Base-by-base conservation (phyloP, 2,797 vertebrate species). In the Cetoscarus ocellatus region DNA sequence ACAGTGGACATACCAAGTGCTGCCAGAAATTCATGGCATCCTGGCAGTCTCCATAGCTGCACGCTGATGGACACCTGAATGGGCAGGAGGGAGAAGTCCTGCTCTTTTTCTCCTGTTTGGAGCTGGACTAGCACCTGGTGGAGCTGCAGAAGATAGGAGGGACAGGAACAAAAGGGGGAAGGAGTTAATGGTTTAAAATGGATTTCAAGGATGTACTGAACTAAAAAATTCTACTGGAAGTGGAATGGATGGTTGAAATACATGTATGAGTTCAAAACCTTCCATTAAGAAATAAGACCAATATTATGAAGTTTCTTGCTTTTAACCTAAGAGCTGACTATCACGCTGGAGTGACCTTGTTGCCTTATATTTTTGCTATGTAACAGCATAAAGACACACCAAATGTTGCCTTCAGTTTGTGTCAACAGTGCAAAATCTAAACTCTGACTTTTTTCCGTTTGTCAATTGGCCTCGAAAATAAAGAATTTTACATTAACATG, bases 41-140 rank as follows among this genome's bases (percentile, higher is more conserved):
- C 98, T 0, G 98, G 98, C 42, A 99, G 95, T 75, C 98, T 95
- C 98, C 98, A 99, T 18, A 99, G 95, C 86, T 99, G 98, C 73
- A 99, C 98, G n/a, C 97, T 98, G 81, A 99, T 99, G 85, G 97
- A 99, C 84, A 99, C 97, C 82, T 99, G 98, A 87, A 99, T 98
- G 48, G 98, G 97, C 5, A 96, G 92, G 52, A 96, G 92, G 7
- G 96, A 94, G 79, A 98, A 97, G 87, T 99, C 98, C 84, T 97
- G 98, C 63, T 99, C 98, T 88, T 99, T 99, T 84, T 99, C 98
- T 0, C 96, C 96, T 15, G 96, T 95, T 87, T 99, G 98, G 68
- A 99, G 96, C 78, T 99, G 98, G 68, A 98, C 97, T 79, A 99
- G 93, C 89, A 99, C 98, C 93, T 99, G 98, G 88, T 99, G 98